Conservation (phyloP, 2,113 vertebrate genomes). For the Myrmecophaga tridactyla region DNA sequence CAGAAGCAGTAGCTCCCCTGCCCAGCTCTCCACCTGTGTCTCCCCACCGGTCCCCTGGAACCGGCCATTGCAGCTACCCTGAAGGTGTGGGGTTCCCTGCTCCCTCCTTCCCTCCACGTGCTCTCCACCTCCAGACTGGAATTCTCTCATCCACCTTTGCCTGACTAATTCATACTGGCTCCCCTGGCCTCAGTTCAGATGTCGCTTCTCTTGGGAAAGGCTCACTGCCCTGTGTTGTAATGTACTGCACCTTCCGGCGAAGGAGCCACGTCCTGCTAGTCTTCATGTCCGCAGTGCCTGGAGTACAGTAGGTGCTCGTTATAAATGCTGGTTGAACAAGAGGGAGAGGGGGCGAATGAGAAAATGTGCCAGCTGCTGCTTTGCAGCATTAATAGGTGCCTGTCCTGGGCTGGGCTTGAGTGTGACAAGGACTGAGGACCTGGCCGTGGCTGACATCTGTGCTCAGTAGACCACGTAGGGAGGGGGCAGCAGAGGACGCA, state of each 20-base stretch:
- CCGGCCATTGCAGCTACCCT: not conserved
- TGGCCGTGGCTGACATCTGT: not conserved
- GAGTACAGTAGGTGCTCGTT: not conserved
- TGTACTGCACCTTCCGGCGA: not conserved
- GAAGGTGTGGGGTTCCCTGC: not conserved
- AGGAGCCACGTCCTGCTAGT: not conserved
- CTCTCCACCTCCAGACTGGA: not conserved
- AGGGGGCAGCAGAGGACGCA: not conserved
- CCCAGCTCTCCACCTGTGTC: not conserved
- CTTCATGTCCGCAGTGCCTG: not conserved
- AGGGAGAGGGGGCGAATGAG: not conserved
- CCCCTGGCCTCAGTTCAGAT: no score
- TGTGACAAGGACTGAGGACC: accelerated
- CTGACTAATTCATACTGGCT: no score
- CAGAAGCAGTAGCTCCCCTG: accelerated
- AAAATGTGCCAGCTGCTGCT: not conserved
- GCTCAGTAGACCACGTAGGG: not conserved
- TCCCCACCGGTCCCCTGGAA: not conserved
- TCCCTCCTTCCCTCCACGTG: not conserved
- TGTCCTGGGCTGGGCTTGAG: accelerated
- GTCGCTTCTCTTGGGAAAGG: not conserved
- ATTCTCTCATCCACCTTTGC: not conserved
- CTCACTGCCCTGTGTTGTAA: not conserved
- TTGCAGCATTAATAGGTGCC: accelerated
- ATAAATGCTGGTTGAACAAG: not conserved